These are phyloP conservation scores for Heliconius sara DNA, from an alignment of 2,888 invertebrate genomes.

Conservation along the genomic window DNA sequence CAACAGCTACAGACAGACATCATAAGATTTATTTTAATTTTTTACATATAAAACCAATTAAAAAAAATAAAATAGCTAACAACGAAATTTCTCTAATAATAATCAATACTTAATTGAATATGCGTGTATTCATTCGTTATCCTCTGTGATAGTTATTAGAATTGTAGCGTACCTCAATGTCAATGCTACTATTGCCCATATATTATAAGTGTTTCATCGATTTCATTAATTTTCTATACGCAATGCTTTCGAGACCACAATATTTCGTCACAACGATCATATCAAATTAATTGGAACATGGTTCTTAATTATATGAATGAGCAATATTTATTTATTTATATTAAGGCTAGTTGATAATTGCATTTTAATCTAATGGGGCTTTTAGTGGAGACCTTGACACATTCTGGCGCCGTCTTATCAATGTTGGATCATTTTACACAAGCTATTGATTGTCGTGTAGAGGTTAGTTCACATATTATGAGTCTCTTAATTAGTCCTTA, in stretches of 20 bases:
- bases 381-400: constrained; percentile 48
- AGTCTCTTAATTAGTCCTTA: not conserved
- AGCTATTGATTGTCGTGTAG: constrained; percentile 39
- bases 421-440: constrained; percentile 41
- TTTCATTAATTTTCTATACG: constrained; percentile 63
- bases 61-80: too few species aligned
- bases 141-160: constrained; percentile 1
- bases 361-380: constrained; percentile 49
- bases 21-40: too few species aligned
- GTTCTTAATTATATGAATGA: constrained; percentile 64
- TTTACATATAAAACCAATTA: too few species aligned
- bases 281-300: constrained; percentile 71
- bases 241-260: constrained; percentile 55
- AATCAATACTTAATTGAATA: not conserved
- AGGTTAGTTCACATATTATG: constrained; percentile 10
- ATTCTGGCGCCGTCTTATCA: constrained; percentile 45
- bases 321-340: constrained; percentile 18
- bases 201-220: constrained; percentile 58
- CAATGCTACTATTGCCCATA: constrained; percentile 23
- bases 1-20: too few species aligned
- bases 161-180: constrained; percentile 11
- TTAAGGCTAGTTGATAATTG: constrained; percentile 28
- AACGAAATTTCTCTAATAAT: too few species aligned
- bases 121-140: constrained; percentile 7
- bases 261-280: constrained; percentile 66